These are phyloP conservation scores for Exephanes ischioxanthus DNA, from an alignment of 2,888 invertebrate species.

Conservation along the genomic window DNA sequence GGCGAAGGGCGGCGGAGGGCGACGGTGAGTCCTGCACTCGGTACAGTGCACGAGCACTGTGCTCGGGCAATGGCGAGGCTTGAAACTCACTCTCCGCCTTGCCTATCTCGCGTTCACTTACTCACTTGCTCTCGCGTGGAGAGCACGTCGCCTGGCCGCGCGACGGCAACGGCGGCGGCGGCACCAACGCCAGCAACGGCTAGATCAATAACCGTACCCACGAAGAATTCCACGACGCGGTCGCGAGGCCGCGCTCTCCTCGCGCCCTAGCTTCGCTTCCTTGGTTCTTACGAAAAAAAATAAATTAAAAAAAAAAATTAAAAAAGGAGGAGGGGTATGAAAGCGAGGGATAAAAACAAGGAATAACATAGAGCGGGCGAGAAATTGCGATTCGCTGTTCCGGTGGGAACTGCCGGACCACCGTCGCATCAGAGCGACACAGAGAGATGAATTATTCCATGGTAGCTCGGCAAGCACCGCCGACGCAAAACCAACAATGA, in stretches of 20 bases:
- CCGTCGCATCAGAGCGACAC: not conserved
- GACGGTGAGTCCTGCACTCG: conserved; percentile 7
- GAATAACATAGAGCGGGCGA: not conserved
- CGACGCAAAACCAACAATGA: not conserved
- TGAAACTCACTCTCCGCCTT: conserved; percentile 61
- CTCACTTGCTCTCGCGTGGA: conserved; percentile 29
- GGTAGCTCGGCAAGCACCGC: not conserved
- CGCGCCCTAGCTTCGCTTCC: conserved; percentile 22
- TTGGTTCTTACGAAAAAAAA: conserved; percentile 24
- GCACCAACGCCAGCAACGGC: conserved; percentile 61
- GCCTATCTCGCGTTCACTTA: conserved; percentile 8
- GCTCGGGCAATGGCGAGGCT: conserved; percentile 71
- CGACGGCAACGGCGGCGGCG: conserved; percentile 39
- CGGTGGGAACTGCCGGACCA: conserved; percentile 9
- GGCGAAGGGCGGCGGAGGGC: not conserved
- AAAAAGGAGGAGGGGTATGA: not conserved
- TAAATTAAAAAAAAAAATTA: not conserved
- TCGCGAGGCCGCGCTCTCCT: conserved; percentile 57
- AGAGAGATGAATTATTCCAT: conserved; percentile 18
- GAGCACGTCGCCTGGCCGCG: conserved; percentile 37
- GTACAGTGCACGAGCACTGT: conserved; percentile 17
- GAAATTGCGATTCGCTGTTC: not conserved
- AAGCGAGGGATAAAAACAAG: not conserved
- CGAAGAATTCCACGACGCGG: conserved; percentile 77
- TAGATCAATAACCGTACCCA: conserved; percentile 73